Evolutionary conservation across 1,140 invertebrate genomes (phyloP).

Genomic region (Homalodisca vitripennis): DNA sequence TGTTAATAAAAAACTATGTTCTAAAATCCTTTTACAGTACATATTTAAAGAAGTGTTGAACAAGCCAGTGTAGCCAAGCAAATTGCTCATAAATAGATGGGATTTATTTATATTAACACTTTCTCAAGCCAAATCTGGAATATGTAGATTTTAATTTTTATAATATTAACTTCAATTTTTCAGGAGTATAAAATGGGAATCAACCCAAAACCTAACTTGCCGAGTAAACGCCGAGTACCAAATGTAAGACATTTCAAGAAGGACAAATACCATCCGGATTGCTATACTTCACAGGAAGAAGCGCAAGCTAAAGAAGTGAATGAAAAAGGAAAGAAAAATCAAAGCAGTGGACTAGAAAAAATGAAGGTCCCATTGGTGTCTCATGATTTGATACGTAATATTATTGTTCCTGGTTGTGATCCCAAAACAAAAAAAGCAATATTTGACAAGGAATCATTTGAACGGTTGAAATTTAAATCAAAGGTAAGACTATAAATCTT

Average conservation of each 20-base stretch:
- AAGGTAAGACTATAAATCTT: conserved; percentile 12
- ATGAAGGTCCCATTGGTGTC: neutral
- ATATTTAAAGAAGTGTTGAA: too few relatives aligned
- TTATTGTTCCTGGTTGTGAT: conserved; percentile 26
- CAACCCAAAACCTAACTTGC: neutral
- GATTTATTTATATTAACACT: too few relatives aligned
- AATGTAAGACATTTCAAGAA: conserved; percentile 14
- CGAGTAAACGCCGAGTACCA: conserved; percentile 6
- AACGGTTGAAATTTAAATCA: conserved; percentile 13
- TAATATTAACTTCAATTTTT: too few relatives aligned
- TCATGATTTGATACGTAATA: conserved; percentile 30
- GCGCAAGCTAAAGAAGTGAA: neutral
- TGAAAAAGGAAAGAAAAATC: neutral
- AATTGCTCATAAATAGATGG: too few relatives aligned
- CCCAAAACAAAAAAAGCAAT: conserved; percentile 20
- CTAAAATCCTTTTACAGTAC: too few relatives aligned
- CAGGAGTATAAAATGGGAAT: conserved; percentile 10
- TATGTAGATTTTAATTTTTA: too few relatives aligned
- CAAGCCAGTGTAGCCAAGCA: too few relatives aligned
- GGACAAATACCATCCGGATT: conserved; percentile 24
- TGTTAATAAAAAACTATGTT: too few relatives aligned
- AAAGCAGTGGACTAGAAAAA: neutral
- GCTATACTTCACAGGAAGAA: conserved; percentile 12
- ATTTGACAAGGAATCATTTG: conserved; percentile 21
- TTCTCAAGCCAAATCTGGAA: too few relatives aligned